Conservation (phyloP, 2,797 vertebrate species). For the Notolabrus celidotus region DNA sequence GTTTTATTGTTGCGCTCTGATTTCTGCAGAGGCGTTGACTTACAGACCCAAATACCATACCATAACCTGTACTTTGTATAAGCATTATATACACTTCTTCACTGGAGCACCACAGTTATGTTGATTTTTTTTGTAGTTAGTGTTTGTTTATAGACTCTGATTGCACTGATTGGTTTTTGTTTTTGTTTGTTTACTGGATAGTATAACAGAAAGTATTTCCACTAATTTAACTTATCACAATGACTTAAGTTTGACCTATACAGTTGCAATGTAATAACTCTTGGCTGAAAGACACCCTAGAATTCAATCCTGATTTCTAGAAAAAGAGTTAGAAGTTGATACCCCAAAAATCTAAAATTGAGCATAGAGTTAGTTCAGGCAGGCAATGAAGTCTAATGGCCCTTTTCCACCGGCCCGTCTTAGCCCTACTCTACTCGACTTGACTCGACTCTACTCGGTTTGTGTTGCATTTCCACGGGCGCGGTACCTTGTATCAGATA, state of each 20-base stretch:
- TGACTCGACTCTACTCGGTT: too few species aligned
- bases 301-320: too few species aligned
- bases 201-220: slow-evolving; percentile 2
- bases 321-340: neutral
- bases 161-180: neutral
- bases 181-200: too few species aligned
- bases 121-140: neutral
- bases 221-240: neutral
- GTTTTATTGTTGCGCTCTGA: slow-evolving; percentile 50
- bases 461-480: too few species aligned
- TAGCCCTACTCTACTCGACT: too few species aligned
- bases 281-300: slow-evolving; percentile 1
- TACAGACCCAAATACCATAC: slow-evolving; percentile 44
- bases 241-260: neutral
- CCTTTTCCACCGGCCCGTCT: too few species aligned
- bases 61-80: slow-evolving; percentile 28
- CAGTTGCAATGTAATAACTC: neutral
- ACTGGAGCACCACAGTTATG: slow-evolving; percentile 7
- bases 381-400: too few species aligned
- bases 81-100: slow-evolving; percentile 13
- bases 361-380: too few species aligned
- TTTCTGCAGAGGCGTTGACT: slow-evolving; percentile 50
- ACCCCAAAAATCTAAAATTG: too few species aligned
- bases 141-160: slow-evolving; percentile 9
- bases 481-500: too few species aligned